Percentiles rank a stretch among this genome's conserved stretches.
These are phyloP conservation scores for Phaethornis superciliosus DNA, from an alignment of 2,113 vertebrate species.

Conservation along the genomic window DNA sequence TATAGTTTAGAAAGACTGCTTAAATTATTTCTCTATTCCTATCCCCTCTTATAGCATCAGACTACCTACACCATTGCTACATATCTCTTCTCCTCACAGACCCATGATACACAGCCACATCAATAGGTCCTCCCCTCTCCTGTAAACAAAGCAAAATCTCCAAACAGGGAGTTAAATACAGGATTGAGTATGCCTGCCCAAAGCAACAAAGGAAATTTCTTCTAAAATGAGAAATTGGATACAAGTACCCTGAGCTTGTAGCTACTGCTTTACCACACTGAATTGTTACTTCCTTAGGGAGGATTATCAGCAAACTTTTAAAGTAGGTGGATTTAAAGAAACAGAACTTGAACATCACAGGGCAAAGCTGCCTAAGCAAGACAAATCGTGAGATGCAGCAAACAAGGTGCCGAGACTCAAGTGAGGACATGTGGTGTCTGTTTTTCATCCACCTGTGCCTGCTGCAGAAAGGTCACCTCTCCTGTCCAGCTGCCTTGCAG, in stretches of 20 bases:
- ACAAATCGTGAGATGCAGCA: rapidly evolving
- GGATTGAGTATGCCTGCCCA: background rate
- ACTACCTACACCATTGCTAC: background rate
- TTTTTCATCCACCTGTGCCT: background rate
- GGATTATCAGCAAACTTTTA: background rate
- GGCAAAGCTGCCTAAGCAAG: background rate
- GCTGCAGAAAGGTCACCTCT: background rate
- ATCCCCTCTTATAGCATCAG: background rate
- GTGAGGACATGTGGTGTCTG: background rate
- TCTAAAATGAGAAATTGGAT: background rate
- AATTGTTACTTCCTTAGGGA: background rate
- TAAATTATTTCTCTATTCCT: background rate
- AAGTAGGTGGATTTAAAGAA: background rate
- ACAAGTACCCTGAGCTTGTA: background rate
- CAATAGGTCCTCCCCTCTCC: background rate
- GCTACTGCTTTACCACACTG: background rate
- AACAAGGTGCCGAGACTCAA: background rate
- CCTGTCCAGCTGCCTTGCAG: background rate
- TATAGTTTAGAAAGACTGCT: background rate
- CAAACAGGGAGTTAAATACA: background rate
- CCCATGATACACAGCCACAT: background rate
- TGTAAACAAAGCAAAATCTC: background rate
- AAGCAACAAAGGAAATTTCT: background rate
- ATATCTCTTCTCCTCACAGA: background rate
- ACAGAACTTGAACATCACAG: background rate